Percentiles rank a stretch among this genome's conserved stretches.
phyloP scores from a whole-genome alignment of 2,797 vertebrate species.

The Sebastes paucispinis region DNA sequence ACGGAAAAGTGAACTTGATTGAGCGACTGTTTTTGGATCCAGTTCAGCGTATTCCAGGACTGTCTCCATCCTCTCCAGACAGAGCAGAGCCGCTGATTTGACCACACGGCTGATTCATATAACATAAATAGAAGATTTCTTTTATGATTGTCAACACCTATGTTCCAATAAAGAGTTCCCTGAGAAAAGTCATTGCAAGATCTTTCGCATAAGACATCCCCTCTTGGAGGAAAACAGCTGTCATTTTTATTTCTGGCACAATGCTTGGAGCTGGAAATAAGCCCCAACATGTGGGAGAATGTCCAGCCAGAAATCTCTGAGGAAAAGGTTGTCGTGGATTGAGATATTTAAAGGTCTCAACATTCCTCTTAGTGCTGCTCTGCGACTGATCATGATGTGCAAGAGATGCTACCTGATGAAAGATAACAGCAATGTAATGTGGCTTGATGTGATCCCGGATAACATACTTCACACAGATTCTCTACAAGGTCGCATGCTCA shows the following conservation, averaged over 20 bases:
- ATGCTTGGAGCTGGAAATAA: constrained; percentile 64
- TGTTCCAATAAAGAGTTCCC: constrained; percentile 18
- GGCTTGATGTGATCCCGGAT: neutral
- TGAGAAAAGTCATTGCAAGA: constrained; percentile 43
- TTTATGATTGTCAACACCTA: constrained; percentile 50
- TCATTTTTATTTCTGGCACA: constrained; percentile 73
- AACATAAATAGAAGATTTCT: constrained; percentile 12
- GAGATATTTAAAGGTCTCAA: constrained; percentile 62
- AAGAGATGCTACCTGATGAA: constrained; percentile 27
- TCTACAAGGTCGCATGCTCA: neutral
- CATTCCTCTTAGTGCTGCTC: constrained; percentile 36
- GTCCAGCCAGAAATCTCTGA: constrained; percentile 62
- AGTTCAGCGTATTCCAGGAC: constrained; percentile 17
- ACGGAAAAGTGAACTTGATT: constrained; percentile 37
- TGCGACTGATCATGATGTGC: neutral
- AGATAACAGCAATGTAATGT: neutral
- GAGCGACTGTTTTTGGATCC: constrained; percentile 34
- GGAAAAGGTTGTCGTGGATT: constrained; percentile 54
- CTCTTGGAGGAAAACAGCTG: constrained; percentile 76
- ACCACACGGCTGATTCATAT: constrained; percentile 27
- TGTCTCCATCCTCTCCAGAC: constrained; percentile 2
- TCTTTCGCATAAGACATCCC: constrained; percentile 47
- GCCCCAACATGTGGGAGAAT: constrained; percentile 70
- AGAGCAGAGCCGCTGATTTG: neutral
- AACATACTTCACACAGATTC: constrained; percentile 4